Evolutionary conservation across 37 sponge, comb jelly and placozoan species (phyloP).

Genomic region (Haliclona indistincta): DNA sequence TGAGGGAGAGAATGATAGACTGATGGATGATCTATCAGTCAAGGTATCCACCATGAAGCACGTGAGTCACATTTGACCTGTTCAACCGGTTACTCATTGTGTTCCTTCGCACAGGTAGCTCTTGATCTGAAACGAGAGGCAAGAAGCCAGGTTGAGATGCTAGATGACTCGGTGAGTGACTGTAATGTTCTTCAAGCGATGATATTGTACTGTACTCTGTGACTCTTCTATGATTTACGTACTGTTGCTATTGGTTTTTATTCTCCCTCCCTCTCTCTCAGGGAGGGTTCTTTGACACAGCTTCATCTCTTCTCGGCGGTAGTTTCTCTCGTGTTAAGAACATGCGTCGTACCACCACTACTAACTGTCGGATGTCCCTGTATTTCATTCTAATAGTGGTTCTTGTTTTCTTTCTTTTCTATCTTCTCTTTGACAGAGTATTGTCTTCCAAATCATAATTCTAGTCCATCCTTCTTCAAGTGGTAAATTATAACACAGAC

Average conservation of each 20-base stretch:
- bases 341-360: slow-evolving; percentile 40
- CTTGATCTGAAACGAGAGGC: slow-evolving; percentile 58
- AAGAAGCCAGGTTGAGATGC: slow-evolving; percentile 41
- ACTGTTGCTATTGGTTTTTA: neutral
- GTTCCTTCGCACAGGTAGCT: slow-evolving; percentile 40
- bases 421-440: slow-evolving; percentile 49
- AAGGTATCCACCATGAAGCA: slow-evolving; percentile 66
- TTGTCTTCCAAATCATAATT: slow-evolving; percentile 17
- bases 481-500: too few species aligned
- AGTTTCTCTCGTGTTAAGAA: slow-evolving; percentile 57
- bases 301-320: slow-evolving; percentile 35
- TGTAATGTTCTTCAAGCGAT: neutral
- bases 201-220: neutral
- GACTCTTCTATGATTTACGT: neutral
- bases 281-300: slow-evolving; percentile 62
- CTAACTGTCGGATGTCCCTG: slow-evolving; percentile 66
- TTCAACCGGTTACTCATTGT: neutral
- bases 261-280: neutral
- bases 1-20: slow-evolving; percentile 70
- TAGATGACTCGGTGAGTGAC: slow-evolving; percentile 51
- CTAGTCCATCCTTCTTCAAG: neutral
- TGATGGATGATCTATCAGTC: slow-evolving; percentile 29
- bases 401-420: slow-evolving; percentile 52
- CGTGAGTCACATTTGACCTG: slow-evolving; percentile 30
- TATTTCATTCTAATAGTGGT: slow-evolving; percentile 57